These are phyloP conservation scores for Heptranchias perlo DNA, from an alignment of 2,113 vertebrate genomes.

Conservation along the genomic window DNA sequence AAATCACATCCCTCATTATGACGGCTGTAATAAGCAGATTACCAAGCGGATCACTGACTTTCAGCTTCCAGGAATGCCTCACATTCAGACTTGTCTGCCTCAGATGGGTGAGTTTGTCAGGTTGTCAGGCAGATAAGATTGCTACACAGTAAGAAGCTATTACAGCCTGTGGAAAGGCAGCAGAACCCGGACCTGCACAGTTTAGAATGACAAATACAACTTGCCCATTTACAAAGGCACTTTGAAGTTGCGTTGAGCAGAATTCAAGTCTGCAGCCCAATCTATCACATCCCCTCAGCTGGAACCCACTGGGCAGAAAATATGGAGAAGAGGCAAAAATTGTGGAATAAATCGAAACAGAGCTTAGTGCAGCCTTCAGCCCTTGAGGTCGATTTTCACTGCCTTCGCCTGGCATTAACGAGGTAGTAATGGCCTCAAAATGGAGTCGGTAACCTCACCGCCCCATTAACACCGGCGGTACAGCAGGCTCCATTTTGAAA, in stretches of 20 bases:
- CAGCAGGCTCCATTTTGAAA: background rate
- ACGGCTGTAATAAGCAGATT: background rate
- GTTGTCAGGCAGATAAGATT: background rate
- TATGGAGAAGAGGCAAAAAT: background rate
- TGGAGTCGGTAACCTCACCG: no score
- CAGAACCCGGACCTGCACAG: no score
- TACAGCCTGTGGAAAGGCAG: background rate
- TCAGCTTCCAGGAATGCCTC: background rate
- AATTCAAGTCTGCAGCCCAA: background rate
- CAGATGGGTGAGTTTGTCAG: background rate
- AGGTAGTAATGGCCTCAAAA: no score
- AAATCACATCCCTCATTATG: slow-evolving; percentile 20
- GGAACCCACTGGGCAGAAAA: background rate
- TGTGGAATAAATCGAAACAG: background rate
- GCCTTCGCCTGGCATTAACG: background rate
- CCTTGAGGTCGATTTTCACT: background rate
- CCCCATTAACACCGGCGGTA: no score
- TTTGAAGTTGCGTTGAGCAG: background rate
- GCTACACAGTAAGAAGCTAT: background rate
- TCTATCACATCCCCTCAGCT: background rate
- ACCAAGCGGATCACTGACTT: background rate
- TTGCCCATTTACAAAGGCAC: background rate
- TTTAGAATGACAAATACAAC: background rate
- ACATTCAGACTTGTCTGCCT: background rate
- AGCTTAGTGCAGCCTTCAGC: background rate